Evolutionary conservation across 2,797 vertebrate species (phyloP), one percentile per base, ranked within the genome.

Genomic region (Avahi laniger): DNA sequence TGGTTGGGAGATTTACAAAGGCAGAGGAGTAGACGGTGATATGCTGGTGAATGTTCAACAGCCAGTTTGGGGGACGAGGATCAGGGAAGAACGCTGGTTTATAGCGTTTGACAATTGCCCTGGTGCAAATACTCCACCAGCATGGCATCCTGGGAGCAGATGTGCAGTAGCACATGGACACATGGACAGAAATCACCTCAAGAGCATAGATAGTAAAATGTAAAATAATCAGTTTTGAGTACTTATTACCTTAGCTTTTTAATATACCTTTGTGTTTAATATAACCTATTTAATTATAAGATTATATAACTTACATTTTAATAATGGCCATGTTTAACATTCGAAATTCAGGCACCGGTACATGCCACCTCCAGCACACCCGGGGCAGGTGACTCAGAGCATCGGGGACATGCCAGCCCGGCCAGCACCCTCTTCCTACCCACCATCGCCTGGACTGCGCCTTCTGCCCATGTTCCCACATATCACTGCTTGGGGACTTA

Each of bases 381-480:
- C 11, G 4, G 7, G 65, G 35, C 1, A 2, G 30, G 22, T 30
- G 89, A 13, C 54, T 20, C 6, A 0, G 48, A 24, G 52, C 14
- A 0, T 3, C 35, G 2, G 72, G 24, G 28, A 52, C 59, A 1
- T 0, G 22, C 28, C 35, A 38, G 48, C 67, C 38, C 52, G 5
- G 43, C n/a, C 0, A 2, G 14, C 8, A 3, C 86, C 73, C 41
- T 41, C 41, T 7, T 35, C 14, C 15, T n/a, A 1, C 13, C 24
- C 7, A 0, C 17, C 6, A 0, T 10, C 28, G 0, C 28, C 52
- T 1, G 0, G 69, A 5, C 52, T 0, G 3, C 5, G 12, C 85
- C 28, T 15, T 28, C 46, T 14, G 59, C 28, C 67, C 9, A 8
- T 57, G 35, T 17, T 70, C n/a, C 43, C 65, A 33, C 2, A 0